These are phyloP conservation scores for Hyposmocoma kahamanoa DNA, from an alignment of 1,140 invertebrate genomes.

Conservation along the genomic window DNA sequence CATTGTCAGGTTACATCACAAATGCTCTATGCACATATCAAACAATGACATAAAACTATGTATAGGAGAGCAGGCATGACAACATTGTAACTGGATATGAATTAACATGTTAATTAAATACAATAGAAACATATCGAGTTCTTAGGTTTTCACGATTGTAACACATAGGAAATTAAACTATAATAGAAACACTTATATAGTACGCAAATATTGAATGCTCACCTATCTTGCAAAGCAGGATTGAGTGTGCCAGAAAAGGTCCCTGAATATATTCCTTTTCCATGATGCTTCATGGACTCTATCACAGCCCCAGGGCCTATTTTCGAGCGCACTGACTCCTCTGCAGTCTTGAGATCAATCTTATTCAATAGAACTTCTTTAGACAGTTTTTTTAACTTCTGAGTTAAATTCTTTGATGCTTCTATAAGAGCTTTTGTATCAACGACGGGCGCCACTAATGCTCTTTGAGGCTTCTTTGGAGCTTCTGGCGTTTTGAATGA, in stretches of 20 bases:
- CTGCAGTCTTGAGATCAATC: conserved; percentile 72
- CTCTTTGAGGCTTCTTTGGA: conserved; percentile 46
- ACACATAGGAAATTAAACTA: no score
- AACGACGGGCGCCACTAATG: conserved; percentile 47
- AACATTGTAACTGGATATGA: no score
- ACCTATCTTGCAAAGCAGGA: conserved; percentile 92
- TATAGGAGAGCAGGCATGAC: no score
- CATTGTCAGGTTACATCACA: no score
- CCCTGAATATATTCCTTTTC: conserved; percentile 91
- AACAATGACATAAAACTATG: no score
- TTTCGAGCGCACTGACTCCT: conserved; percentile 61
- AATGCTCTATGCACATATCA: no score
- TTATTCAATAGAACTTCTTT: conserved; percentile 87
- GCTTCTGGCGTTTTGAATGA: conserved; percentile 46
- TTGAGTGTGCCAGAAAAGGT: conserved; percentile 92
- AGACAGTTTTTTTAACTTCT: conserved; percentile 92
- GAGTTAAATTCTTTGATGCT: conserved; percentile 92
- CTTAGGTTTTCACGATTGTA: no score
- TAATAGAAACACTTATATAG: no score
- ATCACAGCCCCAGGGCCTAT: conserved; percentile 88
- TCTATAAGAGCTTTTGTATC: conserved; percentile 88
- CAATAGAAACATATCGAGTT: no score
- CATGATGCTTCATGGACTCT: conserved; percentile 94
- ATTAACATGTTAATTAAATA: no score
- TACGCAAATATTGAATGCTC: conserved; percentile 9